A percentile compares a stretch with the other conserved stretches of the same genome.
These are phyloP conservation scores for Aphelenchoides fujianensis DNA, from an alignment of 1,140 invertebrate genomes.

Conservation along the genomic window DNA sequence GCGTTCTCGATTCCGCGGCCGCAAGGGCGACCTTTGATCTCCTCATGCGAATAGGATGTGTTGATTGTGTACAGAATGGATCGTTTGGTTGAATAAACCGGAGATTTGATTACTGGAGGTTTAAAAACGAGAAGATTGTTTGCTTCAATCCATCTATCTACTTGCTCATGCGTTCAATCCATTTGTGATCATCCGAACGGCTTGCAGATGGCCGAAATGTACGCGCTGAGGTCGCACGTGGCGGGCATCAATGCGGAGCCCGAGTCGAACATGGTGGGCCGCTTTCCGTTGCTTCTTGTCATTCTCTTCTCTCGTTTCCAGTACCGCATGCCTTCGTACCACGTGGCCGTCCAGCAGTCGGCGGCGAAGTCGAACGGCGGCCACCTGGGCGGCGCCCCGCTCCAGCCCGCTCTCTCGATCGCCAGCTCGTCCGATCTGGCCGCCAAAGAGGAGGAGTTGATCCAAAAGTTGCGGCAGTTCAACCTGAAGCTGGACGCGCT, in stretches of 20 bases:
- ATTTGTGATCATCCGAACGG: not conserved
- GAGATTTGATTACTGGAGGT: no score
- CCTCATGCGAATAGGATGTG: not conserved
- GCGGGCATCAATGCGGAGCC: not conserved
- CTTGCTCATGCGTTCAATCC: not conserved
- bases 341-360: not conserved
- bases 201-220: not conserved
- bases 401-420: no score
- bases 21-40: constrained; percentile 49
- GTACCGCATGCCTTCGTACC: not conserved
- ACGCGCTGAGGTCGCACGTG: not conserved
- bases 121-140: not conserved
- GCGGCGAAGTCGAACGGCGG: not conserved
- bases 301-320: no score
- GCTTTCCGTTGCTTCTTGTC: no score
- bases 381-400: no score
- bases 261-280: not conserved
- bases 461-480: not conserved
- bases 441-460: not conserved
- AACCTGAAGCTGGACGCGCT: not conserved
- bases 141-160: not conserved
- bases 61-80: constrained; percentile 6
- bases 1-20: constrained; percentile 49
- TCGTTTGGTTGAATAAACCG: no score
- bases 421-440: not conserved